A percentile compares a stretch with the other conserved stretches of the same genome.
phyloP scores from a whole-genome alignment of 2,888 invertebrate genomes.

The Tetropium fuscum region DNA sequence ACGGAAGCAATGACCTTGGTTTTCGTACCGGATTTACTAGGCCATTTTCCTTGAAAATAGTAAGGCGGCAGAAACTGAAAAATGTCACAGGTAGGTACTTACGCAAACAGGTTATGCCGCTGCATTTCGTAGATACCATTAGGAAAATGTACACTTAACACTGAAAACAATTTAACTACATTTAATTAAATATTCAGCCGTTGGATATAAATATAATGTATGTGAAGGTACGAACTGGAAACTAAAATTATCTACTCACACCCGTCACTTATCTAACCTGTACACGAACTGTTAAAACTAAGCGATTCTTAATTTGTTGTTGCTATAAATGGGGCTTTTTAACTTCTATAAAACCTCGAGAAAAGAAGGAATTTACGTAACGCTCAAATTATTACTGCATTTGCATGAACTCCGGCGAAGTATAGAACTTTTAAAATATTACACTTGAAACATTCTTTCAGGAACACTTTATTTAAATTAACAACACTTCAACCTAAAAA shows the following conservation, averaged over 20 bases:
- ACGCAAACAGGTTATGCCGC: slow-evolving; percentile 48
- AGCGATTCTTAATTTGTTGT: background rate
- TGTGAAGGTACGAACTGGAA: slow-evolving; percentile 45
- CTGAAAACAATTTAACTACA: slow-evolving; percentile 47
- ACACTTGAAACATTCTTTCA: slow-evolving; percentile 11
- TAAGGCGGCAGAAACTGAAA: too few species aligned
- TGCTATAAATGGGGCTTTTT: too few species aligned
- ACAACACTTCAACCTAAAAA: background rate
- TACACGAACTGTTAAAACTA: background rate
- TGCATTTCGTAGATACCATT: slow-evolving; percentile 55
- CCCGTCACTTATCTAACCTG: slow-evolving; percentile 16
- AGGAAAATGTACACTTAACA: slow-evolving; percentile 46
- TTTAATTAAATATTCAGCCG: slow-evolving; percentile 43
- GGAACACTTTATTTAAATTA: slow-evolving; percentile 11
- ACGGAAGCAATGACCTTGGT: too few species aligned
- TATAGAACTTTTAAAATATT: slow-evolving; percentile 17
- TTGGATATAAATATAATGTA: slow-evolving; percentile 47
- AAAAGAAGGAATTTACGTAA: slow-evolving; percentile 5
- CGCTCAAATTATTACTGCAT: background rate
- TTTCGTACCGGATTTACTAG: too few species aligned
- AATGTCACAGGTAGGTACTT: too few species aligned
- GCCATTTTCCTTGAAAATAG: too few species aligned
- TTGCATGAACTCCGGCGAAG: slow-evolving; percentile 9
- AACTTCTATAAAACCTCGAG: background rate
- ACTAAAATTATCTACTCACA: slow-evolving; percentile 32